Conservation (phyloP, 1,140 invertebrate species). For the Papilio glaucus region DNA sequence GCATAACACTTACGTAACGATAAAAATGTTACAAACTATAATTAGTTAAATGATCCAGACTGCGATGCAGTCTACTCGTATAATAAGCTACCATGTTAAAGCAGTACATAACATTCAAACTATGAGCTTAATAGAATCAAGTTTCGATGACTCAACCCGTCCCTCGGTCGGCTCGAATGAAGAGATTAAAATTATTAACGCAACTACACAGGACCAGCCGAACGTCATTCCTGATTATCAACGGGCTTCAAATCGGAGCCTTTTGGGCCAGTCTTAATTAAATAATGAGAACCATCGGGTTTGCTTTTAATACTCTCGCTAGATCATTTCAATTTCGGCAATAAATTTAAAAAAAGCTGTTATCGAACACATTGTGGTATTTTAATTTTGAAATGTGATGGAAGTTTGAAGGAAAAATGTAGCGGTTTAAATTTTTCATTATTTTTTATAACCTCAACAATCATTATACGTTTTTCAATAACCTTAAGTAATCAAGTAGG, state of each 20-base stretch:
- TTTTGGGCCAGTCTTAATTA: constrained; percentile 55
- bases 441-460: too few relatives aligned
- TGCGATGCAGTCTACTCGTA: background rate
- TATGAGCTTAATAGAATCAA: constrained; percentile 40
- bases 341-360: background rate
- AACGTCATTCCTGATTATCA: constrained; percentile 67
- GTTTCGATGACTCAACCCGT: constrained; percentile 38
- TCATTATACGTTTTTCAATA: too few relatives aligned
- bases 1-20: background rate
- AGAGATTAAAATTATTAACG: constrained; percentile 62
- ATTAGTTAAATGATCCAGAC: constrained; percentile 20
- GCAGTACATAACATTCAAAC: constrained; percentile 32
- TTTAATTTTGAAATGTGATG: background rate
- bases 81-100: constrained; percentile 14
- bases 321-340: constrained; percentile 21
- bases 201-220: constrained; percentile 49
- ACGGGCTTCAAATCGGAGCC: constrained; percentile 52
- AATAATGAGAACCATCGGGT: constrained; percentile 51
- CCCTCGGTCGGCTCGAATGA: constrained; percentile 46
- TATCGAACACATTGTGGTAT: background rate
- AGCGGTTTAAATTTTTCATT: background rate
- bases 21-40: background rate
- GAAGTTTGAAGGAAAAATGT: background rate
- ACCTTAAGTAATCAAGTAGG: too few relatives aligned
- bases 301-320: constrained; percentile 36